Conservation (phyloP, 2,888 invertebrate species). For the Tricholauxania praeusta region DNA sequence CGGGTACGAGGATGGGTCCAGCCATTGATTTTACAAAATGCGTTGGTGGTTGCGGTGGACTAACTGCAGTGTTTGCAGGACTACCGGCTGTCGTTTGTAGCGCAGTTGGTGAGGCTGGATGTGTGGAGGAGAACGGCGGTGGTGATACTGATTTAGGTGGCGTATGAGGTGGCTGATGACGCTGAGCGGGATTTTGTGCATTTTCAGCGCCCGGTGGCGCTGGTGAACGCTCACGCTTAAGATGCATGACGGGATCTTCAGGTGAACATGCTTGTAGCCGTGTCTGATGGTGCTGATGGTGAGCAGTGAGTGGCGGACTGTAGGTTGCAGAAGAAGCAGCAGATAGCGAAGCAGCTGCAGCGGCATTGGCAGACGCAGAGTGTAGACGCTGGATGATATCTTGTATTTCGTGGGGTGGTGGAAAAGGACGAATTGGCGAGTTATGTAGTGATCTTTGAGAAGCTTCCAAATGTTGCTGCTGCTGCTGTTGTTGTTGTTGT, state of each 20-base stretch:
- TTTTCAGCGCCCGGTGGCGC: conserved; percentile 56
- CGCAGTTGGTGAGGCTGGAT: conserved; percentile 51
- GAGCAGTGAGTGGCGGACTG: conserved; percentile 53
- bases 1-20: conserved; percentile 59
- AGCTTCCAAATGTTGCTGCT: conserved; percentile 48
- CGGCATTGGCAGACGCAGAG: conserved; percentile 59
- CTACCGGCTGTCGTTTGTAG: conserved; percentile 51
- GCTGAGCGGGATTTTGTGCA: conserved; percentile 63
- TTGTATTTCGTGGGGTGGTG: conserved; percentile 44
- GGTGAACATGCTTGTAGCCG: conserved; percentile 55
- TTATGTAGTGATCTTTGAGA: conserved; percentile 55
- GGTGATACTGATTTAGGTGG: conserved; percentile 65
- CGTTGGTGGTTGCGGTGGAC: conserved; percentile 48
- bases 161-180: conserved; percentile 65
- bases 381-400: conserved; percentile 64
- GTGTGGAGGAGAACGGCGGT: conserved; percentile 60
- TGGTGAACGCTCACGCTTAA: conserved; percentile 66
- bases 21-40: conserved; percentile 44
- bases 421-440: conserved; percentile 26
- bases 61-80: conserved; percentile 41
- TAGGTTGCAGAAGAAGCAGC: conserved; percentile 46
- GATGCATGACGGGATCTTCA: conserved; percentile 33
- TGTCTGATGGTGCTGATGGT: conserved; percentile 45
- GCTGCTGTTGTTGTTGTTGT: conserved; percentile 50
- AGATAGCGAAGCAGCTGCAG: conserved; percentile 54